These are phyloP conservation scores for Halichoerus grypus DNA, from an alignment of 2,113 vertebrate species.

Conservation along the genomic window DNA sequence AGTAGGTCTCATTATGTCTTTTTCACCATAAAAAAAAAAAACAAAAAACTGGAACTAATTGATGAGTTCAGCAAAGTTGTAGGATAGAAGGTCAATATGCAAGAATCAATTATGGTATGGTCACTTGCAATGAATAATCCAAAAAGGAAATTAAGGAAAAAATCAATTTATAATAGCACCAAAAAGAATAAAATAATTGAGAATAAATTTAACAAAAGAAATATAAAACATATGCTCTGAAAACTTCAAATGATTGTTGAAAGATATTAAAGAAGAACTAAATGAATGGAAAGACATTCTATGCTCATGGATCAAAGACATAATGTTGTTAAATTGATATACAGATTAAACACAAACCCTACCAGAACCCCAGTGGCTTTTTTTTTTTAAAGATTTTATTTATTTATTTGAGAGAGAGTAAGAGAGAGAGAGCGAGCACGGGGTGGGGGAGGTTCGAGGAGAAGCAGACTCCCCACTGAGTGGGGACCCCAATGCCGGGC, in stretches of 20 bases:
- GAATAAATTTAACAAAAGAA: background rate
- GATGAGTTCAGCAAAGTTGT: background rate
- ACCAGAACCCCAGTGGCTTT: background rate
- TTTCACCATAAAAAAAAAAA: background rate
- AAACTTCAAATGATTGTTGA: conserved; percentile 18
- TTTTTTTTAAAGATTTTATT: background rate
- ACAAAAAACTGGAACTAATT: background rate
- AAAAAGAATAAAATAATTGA: background rate
- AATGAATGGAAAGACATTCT: background rate
- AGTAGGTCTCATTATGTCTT: background rate
- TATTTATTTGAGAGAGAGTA: background rate
- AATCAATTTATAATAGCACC: background rate
- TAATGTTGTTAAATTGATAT: background rate
- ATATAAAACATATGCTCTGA: background rate
- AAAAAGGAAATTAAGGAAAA: background rate
- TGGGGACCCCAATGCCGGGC: background rate
- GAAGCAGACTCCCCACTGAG: background rate
- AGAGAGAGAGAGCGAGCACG: background rate
- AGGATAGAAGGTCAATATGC: background rate
- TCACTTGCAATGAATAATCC: background rate
- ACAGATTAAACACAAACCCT: background rate
- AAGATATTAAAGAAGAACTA: background rate
- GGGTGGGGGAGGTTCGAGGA: background rate
- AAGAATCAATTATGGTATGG: background rate
- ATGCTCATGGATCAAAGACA: background rate